Base-by-base conservation (phyloP, 1,140 invertebrate species). In the Euborellia annulipes region DNA sequence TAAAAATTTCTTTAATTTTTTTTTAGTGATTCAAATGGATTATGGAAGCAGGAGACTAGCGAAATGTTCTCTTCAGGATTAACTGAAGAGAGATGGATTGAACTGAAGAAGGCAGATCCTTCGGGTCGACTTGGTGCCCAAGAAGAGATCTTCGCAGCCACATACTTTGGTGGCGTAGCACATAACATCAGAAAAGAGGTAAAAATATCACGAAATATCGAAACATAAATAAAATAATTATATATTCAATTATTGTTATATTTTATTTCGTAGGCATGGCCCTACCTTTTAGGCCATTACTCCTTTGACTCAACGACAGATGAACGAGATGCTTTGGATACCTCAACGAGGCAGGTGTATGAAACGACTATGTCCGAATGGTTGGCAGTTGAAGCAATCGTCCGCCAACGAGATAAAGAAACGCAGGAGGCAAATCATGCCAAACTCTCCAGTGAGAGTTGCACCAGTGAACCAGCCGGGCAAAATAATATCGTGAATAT, bases 331-430 rank as follows among this genome's bases (percentile, higher is more conserved):
- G 70, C 78, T 48, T 70, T 81, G 46, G 81, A 88, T 55, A 62
- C 70, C 48, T 65, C 67, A 38, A 76, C 80, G 46, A 70, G 75
- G 51, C 73, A 79, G 42, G 72, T 77, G 48, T 90, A 90, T 55
- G 88, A 93, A 64, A 80, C 82, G 6, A 85, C 79, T 2, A 89
- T 91, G 85, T 88, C 85, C 1, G 89, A 93, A 59, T 95, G 91
- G 91, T 62, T 90, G 41, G 87, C 85, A 1, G 85, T 94, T 1
- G 91, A 94, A 60, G 87, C 87, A 1, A 91, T 93, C 47, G 85
- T 93, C 1, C 61, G 78, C 46, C 86, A 92, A 59, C 59, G 80
- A 47, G 90, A 95, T 56, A 80, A 84, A 51, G 79, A 74, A 54
- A 65, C 62, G 7, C 69, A 72, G 64, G 74, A 71, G 20, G 71